Evolutionary conservation across 1,140 invertebrate species (phyloP).

Genomic region (Plodia interpunctella): DNA sequence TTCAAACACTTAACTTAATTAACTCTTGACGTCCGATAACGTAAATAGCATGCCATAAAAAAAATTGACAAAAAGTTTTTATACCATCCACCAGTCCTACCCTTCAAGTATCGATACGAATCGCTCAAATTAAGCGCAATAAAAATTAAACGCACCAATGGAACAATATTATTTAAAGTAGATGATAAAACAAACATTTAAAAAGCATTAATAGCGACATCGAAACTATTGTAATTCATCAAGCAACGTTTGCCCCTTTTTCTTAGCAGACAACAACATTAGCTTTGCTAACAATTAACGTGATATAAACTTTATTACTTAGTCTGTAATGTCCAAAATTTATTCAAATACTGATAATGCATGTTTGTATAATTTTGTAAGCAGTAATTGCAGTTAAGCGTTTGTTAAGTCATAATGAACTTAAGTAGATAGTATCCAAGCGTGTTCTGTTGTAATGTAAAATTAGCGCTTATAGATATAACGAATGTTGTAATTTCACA

Average conservation of each 20-base stretch:
- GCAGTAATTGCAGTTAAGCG: constrained; percentile 2
- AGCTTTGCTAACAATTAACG: not conserved
- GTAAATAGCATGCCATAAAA: not conserved
- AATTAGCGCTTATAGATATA: not conserved
- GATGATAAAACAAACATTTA: constrained; percentile 1
- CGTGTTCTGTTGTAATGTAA: constrained; percentile 2
- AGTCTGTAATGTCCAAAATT: not conserved
- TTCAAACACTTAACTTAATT: not conserved
- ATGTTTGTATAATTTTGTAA: not conserved
- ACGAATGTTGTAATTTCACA: constrained; percentile 6
- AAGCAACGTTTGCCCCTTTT: not conserved
- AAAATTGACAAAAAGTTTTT: not conserved
- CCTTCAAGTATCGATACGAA: not conserved
- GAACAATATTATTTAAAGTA: constrained; percentile 4
- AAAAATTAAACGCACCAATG: constrained; percentile 4
- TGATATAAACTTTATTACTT: not conserved
- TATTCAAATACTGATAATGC: not conserved
- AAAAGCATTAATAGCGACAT: not conserved
- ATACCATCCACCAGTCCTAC: not conserved
- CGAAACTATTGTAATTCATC: constrained; percentile 6
- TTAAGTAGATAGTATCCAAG: constrained; percentile 4
- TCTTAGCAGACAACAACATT: not conserved
- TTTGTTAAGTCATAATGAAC: constrained; percentile 7
- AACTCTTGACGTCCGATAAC: not conserved
- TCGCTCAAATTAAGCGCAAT: constrained; percentile 7